These are phyloP conservation scores for Listronotus bonariensis DNA, from an alignment of 1,140 invertebrate genomes.

Conservation along the genomic window DNA sequence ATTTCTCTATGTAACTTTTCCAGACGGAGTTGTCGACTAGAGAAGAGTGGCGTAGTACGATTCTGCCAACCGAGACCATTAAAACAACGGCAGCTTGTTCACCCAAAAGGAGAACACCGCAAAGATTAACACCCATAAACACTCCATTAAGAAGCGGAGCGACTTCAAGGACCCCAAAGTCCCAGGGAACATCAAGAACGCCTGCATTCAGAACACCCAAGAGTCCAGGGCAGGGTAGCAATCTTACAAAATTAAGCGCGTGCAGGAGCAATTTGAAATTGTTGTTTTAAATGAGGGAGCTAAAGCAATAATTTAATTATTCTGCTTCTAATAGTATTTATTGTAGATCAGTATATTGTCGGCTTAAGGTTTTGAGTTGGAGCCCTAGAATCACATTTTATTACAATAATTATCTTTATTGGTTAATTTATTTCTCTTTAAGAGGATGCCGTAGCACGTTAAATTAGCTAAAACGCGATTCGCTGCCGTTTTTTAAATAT, in stretches of 20 bases:
- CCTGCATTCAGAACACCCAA: not conserved
- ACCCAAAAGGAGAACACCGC: not conserved
- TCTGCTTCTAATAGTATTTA: too few species aligned
- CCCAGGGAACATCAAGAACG: not conserved
- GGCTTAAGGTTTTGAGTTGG: too few species aligned
- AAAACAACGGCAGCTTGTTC: constrained; percentile 4
- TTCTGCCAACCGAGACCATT: not conserved
- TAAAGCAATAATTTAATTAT: too few species aligned
- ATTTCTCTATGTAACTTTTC: not conserved
- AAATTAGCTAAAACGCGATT: too few species aligned
- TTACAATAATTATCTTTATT: too few species aligned
- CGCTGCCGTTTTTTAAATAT: too few species aligned
- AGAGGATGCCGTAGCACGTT: too few species aligned
- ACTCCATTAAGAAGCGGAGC: not conserved
- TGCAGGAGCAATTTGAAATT: constrained; percentile 6
- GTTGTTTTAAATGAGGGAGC: not conserved
- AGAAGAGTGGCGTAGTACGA: not conserved
- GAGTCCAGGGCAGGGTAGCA: not conserved
- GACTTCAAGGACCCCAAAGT: too few species aligned
- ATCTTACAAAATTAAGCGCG: constrained; percentile 1
- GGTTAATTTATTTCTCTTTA: too few species aligned
- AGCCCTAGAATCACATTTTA: too few species aligned
- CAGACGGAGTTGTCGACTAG: constrained; percentile 8
- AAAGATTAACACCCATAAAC: not conserved
- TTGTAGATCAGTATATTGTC: too few species aligned